Percentiles rank a stretch among this genome's conserved stretches.
Conservation (phyloP, 2,888 invertebrate species). For the Agrilus biguttatus region DNA sequence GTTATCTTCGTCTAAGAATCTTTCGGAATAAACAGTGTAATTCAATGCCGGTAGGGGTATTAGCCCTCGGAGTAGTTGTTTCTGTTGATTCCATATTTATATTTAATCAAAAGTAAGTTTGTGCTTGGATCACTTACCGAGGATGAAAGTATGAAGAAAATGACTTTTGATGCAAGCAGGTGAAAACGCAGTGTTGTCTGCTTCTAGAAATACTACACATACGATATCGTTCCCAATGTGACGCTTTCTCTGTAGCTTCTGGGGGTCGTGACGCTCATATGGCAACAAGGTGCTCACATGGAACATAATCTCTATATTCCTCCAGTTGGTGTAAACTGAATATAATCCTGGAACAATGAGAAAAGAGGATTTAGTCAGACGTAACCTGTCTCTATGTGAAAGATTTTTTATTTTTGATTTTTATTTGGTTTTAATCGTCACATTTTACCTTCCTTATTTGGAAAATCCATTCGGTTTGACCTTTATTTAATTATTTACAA, state of each 20-base stretch:
- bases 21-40: too few relatives aligned
- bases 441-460: too few relatives aligned
- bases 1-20: too few relatives aligned
- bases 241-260: conserved; percentile 82
- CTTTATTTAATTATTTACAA: too few relatives aligned
- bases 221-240: conserved; percentile 93
- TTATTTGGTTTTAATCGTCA: too few relatives aligned
- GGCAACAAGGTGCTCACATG: conserved; percentile 85
- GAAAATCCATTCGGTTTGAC: too few relatives aligned
- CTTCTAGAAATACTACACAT: conserved; percentile 86
- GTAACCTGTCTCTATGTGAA: too few relatives aligned
- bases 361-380: background rate
- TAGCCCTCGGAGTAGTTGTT: too few relatives aligned
- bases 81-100: too few relatives aligned
- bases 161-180: conserved; percentile 91
- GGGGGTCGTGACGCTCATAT: conserved; percentile 84
- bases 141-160: conserved; percentile 85
- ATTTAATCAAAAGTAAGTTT: too few relatives aligned
- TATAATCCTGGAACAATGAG: conserved; percentile 46
- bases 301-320: conserved; percentile 91
- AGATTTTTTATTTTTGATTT: too few relatives aligned
- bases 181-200: conserved; percentile 83
- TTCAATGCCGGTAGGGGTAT: too few relatives aligned
- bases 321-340: conserved; percentile 88
- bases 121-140: conserved; percentile 40